These are phyloP conservation scores for Athalia rosae DNA, from an alignment of 2,888 invertebrate species.

Conservation along the genomic window DNA sequence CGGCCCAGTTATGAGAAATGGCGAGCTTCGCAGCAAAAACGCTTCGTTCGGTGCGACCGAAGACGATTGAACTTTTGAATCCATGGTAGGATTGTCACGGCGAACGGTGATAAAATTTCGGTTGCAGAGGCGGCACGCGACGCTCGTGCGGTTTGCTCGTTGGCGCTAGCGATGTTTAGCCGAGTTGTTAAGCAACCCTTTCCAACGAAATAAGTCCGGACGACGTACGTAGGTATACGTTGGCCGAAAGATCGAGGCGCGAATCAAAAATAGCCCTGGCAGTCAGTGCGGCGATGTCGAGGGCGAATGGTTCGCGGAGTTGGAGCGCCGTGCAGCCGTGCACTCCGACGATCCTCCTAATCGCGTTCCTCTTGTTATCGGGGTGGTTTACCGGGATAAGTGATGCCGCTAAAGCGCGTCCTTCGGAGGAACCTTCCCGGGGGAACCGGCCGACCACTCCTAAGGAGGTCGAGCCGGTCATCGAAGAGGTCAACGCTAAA, in stretches of 20 bases:
- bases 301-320: conserved; percentile 71
- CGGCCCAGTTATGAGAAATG: too few relatives aligned
- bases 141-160: not conserved
- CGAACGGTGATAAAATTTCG: too few relatives aligned
- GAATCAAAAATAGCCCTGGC: conserved; percentile 70
- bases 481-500: conserved; percentile 95
- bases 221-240: not conserved
- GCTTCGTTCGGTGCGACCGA: not conserved
- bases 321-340: conserved; percentile 56
- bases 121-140: not conserved
- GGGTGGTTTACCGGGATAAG: conserved; percentile 54
- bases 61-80: not conserved
- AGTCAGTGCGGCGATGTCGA: conserved; percentile 74
- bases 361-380: conserved; percentile 60
- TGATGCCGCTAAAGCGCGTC: conserved; percentile 55
- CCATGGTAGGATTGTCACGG: not conserved
- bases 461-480: conserved; percentile 82
- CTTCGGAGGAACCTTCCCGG: conserved; percentile 62
- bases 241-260: conserved; percentile 39
- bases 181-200: conserved; percentile 24
- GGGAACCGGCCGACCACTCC: conserved; percentile 56
- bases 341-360: conserved; percentile 51
- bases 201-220: conserved; percentile 15
- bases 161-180: conserved; percentile 14
- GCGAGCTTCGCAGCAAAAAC: too few relatives aligned